Evolutionary conservation across 2,113 vertebrate genomes (phyloP).

Genomic region (Damaliscus lunatus): DNA sequence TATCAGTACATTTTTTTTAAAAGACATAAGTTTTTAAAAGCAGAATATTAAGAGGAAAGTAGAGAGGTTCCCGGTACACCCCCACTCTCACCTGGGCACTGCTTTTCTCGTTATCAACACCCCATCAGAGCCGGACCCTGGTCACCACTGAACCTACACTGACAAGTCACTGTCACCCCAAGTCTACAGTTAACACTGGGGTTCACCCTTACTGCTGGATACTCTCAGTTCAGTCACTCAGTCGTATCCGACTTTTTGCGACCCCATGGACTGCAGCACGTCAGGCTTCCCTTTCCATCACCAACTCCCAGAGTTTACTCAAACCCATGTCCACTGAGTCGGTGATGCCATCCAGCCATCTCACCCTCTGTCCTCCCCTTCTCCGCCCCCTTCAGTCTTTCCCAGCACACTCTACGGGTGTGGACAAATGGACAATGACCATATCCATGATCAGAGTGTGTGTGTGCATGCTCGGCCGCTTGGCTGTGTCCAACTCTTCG

Average conservation of each 20-base stretch:
- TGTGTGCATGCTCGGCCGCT: neutral
- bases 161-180: neutral
- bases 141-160: neutral
- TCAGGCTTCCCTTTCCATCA: neutral
- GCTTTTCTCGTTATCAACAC: neutral
- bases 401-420: neutral
- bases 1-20: neutral
- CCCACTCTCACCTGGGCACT: rapidly evolving
- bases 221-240: neutral
- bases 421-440: neutral
- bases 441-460: rapidly evolving
- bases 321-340: neutral
- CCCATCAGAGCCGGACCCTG: neutral
- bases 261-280: neutral
- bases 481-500: neutral
- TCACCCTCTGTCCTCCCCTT: neutral
- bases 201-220: neutral
- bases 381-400: neutral
- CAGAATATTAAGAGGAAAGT: neutral
- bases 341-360: neutral
- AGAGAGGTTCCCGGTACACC: no score
- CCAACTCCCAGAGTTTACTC: neutral
- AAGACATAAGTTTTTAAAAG: neutral
- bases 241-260: rapidly evolving
- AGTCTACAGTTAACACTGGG: rapidly evolving